These are phyloP conservation scores for Lysandra bellargus DNA, from an alignment of 2,888 invertebrate genomes.

Conservation along the genomic window DNA sequence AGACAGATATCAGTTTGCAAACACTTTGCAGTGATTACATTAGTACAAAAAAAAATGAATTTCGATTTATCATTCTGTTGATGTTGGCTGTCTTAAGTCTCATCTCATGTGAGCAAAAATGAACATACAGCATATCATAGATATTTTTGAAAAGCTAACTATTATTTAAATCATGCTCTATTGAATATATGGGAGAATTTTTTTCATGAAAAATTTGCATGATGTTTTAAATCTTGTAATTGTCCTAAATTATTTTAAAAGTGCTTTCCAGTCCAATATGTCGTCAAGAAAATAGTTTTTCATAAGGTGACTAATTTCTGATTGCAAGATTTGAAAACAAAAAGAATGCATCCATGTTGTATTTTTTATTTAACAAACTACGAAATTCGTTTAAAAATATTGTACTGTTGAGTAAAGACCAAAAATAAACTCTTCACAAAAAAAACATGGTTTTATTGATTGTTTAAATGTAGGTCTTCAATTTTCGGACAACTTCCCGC, in stretches of 20 bases:
- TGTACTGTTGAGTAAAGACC: slow-evolving; percentile 65
- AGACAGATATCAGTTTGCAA: slow-evolving; percentile 20
- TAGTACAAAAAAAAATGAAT: slow-evolving; percentile 30
- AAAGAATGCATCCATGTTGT: slow-evolving; percentile 25
- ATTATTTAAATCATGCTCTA: slow-evolving; percentile 47
- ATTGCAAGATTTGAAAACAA: slow-evolving; percentile 38
- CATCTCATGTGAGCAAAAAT: slow-evolving; percentile 38
- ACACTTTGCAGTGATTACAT: slow-evolving; percentile 24
- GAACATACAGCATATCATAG: slow-evolving; percentile 48
- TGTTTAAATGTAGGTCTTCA: neutral
- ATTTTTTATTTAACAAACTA: slow-evolving; percentile 46
- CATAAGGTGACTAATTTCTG: slow-evolving; percentile 32
- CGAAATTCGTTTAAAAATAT: slow-evolving; percentile 52
- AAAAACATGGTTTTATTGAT: slow-evolving; percentile 45
- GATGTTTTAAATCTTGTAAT: slow-evolving; percentile 29
- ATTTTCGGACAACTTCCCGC: no score
- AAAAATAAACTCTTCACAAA: slow-evolving; percentile 78
- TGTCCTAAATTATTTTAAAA: neutral
- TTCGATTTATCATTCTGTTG: slow-evolving; percentile 18
- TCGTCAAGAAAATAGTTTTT: neutral
- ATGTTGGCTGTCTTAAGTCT: slow-evolving; percentile 31
- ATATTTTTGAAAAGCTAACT: slow-evolving; percentile 46
- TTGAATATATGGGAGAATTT: slow-evolving; percentile 39
- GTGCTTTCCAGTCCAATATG: neutral
- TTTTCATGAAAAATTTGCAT: neutral